Evolutionary conservation across 2,113 vertebrate species (phyloP).

Genomic region (Hucho hucho): DNA sequence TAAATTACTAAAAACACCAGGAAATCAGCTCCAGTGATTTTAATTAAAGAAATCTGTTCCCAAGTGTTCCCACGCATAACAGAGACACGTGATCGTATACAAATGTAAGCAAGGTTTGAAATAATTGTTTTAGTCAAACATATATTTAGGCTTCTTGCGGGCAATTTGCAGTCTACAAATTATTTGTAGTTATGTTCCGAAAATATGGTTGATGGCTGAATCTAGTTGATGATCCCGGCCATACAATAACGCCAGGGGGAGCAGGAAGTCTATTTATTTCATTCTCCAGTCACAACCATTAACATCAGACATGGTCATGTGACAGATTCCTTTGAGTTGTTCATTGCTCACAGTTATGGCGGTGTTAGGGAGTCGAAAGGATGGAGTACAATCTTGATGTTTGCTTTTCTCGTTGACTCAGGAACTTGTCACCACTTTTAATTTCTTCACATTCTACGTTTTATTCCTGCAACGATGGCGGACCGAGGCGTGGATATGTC

Average conservation of each 20-base stretch:
- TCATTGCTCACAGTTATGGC: constrained; percentile 74
- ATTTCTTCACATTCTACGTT: constrained; percentile 27
- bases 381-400: constrained; percentile 61
- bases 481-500: constrained; percentile 81
- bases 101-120: too few species aligned
- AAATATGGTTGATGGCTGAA: too few species aligned
- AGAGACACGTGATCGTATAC: too few species aligned
- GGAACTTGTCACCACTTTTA: constrained; percentile 20
- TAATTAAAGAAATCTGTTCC: too few species aligned
- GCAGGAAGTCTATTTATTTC: constrained; percentile 28
- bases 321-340: constrained; percentile 50
- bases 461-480: constrained; percentile 72
- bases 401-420: constrained; percentile 43
- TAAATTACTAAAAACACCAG: too few species aligned
- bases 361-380: constrained; percentile 61
- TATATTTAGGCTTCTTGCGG: too few species aligned
- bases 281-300: constrained; percentile 30
- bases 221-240: not conserved
- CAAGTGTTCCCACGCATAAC: too few species aligned
- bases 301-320: constrained; percentile 56
- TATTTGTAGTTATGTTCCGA: too few species aligned
- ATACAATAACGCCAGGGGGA: constrained; percentile 58
- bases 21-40: too few species aligned
- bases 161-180: too few species aligned
- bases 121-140: too few species aligned